A percentile compares a stretch with the other conserved stretches of the same genome.
These are phyloP conservation scores for Camponotus fellah DNA, from an alignment of 2,888 invertebrate species.

Conservation along the genomic window DNA sequence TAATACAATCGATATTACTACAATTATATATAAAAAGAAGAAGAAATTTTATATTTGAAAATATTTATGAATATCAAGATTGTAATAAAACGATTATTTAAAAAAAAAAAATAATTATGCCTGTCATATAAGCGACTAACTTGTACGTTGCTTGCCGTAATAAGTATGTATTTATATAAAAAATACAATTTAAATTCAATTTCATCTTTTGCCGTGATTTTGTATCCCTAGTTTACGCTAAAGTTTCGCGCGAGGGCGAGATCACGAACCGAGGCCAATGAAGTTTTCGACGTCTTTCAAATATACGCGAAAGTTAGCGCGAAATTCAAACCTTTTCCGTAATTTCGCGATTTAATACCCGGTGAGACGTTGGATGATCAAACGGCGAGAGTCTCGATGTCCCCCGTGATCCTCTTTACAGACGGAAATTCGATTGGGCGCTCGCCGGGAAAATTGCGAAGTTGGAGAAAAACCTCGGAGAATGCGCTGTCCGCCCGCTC, in stretches of 20 bases:
- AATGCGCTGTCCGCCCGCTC: constrained; percentile 13
- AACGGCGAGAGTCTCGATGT: constrained; percentile 28
- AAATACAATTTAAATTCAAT: background rate
- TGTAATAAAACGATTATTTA: background rate
- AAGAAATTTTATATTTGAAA: background rate
- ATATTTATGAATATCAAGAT: background rate
- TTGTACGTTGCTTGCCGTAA: background rate
- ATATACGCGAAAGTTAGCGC: constrained; percentile 13
- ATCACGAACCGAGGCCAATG: constrained; percentile 8
- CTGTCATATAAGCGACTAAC: background rate
- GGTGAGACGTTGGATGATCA: constrained; percentile 32
- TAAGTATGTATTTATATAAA: background rate
- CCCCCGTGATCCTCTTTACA: constrained; percentile 27
- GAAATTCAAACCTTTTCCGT: constrained; percentile 11
- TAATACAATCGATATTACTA: background rate
- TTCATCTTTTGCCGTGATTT: constrained; percentile 3
- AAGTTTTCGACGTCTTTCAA: constrained; percentile 23
- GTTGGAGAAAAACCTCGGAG: constrained; percentile 34
- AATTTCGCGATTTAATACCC: constrained; percentile 47
- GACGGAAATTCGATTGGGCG: constrained; percentile 43
- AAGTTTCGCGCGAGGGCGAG: background rate
- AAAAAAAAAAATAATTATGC: constrained; percentile 5
- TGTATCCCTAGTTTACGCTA: background rate
- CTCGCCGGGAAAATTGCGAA: constrained; percentile 37
- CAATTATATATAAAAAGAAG: no score